Base-by-base conservation (phyloP, 2,797 vertebrate species). In the Lithobates pipiens region DNA sequence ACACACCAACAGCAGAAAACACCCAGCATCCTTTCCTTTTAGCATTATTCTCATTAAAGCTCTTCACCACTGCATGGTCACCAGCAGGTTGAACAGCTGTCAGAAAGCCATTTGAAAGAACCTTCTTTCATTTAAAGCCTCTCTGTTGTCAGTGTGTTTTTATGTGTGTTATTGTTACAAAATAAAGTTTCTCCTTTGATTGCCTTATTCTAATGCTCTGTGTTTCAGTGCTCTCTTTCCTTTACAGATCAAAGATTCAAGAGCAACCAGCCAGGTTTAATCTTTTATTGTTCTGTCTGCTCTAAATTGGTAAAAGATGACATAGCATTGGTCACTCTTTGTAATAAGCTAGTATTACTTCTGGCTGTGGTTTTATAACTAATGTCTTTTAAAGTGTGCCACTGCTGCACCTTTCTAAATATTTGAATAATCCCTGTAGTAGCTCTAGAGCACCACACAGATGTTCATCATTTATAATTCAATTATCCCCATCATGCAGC, bases 401-500 rank as follows among this genome's bases (percentile, higher is more conserved):
- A 50, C 29, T 46, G n/a, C 15, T 44, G 34, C 27, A 84, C 54
- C 76, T 74, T 73, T 72, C 16, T 72, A 70, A 71, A 69, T 25
- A 73, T 23, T 34, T 65, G 54, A 85, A 54, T 78, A 74, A 73
- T 46, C 69, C 50, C 69, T 50, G 21, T 18, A 73, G 75, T 32
- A 63, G 54, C 21, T 61, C 7, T 23, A 61, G 18, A 61, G 25
- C 34, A 73, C 27, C 27, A 79, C 23, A 36, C 83, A 85, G 69
- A 79, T 85, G 54, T 73, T 79, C 16, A 69, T 65, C 69, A 78
- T 79, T 36, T 79, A 85, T 67, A 78, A 78, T 77, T 77, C 50
- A 77, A 34, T 25, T 13, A 50, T 67, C 9, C 10, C 75, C 68
- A 79, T 61, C 29, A 68, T 61, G 36, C 46, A 65, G 78, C 68